Conservation (phyloP, 2,113 vertebrate genomes). For the Dolichallabes microphthalmus region DNA sequence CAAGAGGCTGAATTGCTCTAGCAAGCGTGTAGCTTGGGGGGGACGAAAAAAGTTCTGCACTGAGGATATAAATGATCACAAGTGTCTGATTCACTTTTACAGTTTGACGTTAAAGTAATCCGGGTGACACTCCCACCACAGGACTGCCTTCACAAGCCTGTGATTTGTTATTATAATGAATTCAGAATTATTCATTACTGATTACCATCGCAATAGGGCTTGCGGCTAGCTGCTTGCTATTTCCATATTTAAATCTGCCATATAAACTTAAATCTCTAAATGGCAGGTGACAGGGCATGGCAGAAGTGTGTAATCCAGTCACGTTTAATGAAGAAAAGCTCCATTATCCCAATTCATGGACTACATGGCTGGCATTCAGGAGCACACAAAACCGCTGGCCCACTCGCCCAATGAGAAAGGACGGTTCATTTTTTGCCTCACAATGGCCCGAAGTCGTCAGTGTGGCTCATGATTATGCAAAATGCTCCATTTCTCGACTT, state of each 20-base stretch:
- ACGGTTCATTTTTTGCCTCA: slow-evolving; percentile 48
- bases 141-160: slow-evolving; percentile 37
- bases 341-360: slow-evolving; percentile 51
- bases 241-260: slow-evolving; percentile 54
- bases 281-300: slow-evolving; percentile 30
- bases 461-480: slow-evolving; percentile 55
- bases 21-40: neutral
- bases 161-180: slow-evolving; percentile 57
- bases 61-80: slow-evolving; percentile 26
- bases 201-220: slow-evolving; percentile 58
- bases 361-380: slow-evolving; percentile 44
- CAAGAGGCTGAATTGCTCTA: neutral
- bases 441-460: slow-evolving; percentile 48
- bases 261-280: slow-evolving; percentile 44
- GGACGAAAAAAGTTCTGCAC: no score
- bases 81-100: slow-evolving; percentile 45
- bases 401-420: slow-evolving; percentile 46
- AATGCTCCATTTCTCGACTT: slow-evolving; percentile 46
- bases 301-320: slow-evolving; percentile 54
- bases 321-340: slow-evolving; percentile 56
- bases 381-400: slow-evolving; percentile 41
- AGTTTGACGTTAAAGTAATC: slow-evolving; percentile 23
- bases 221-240: slow-evolving; percentile 39
- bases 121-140: slow-evolving; percentile 22
- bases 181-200: slow-evolving; percentile 58